Evolutionary conservation across 2,888 invertebrate genomes (phyloP).

Genomic region (Hesperia comma): DNA sequence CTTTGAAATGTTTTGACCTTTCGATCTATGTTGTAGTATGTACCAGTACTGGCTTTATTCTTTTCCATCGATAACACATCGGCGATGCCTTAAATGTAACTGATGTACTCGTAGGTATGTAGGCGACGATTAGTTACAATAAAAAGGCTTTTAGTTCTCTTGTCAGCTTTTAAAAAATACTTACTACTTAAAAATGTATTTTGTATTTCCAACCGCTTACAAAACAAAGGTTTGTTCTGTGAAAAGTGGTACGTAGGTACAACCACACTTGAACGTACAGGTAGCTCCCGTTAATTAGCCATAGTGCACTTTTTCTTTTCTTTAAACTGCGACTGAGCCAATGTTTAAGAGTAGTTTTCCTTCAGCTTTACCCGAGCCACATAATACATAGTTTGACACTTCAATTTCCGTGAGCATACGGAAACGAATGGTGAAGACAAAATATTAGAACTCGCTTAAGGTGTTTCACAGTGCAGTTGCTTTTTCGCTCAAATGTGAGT

Average conservation of each 20-base stretch:
- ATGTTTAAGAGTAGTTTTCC: slow-evolving; percentile 30
- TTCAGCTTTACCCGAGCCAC: slow-evolving; percentile 13
- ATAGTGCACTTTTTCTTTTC: slow-evolving; percentile 29
- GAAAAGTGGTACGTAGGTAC: slow-evolving; percentile 2
- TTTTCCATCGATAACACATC: no score
- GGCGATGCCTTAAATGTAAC: no score
- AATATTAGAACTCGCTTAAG: slow-evolving; percentile 13
- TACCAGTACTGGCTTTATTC: no score
- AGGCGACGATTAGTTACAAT: no score
- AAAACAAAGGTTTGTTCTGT: neutral
- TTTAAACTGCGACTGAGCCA: slow-evolving; percentile 29
- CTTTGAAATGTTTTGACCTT: no score
- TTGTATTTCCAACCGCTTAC: no score
- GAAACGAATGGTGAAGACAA: slow-evolving; percentile 15
- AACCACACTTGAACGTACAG: slow-evolving; percentile 14
- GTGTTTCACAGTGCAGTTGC: neutral
- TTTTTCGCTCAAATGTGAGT: neutral
- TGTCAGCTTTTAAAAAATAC: no score
- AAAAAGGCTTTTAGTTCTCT: no score
- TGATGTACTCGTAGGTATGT: no score
- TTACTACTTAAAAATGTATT: no score
- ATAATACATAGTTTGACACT: slow-evolving; percentile 34
- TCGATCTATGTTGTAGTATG: no score
- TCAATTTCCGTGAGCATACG: slow-evolving; percentile 24
- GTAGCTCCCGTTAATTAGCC: slow-evolving; percentile 25